A percentile compares a stretch with the other conserved stretches of the same genome.
These are phyloP conservation scores for Bovichtus diacanthus DNA, from an alignment of 2,797 vertebrate species.

Conservation along the genomic window DNA sequence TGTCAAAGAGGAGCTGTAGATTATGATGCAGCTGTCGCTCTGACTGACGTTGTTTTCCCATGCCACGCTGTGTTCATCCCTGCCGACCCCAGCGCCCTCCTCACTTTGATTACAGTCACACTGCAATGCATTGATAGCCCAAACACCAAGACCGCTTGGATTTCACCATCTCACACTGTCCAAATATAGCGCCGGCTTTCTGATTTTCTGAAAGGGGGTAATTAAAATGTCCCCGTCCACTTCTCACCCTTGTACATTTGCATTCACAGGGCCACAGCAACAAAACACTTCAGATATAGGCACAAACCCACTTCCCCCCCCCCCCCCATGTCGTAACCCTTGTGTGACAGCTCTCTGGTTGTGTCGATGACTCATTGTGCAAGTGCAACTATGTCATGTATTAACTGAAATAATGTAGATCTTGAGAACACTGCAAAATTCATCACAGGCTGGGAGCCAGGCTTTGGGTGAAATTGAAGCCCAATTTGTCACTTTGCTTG, in stretches of 20 bases:
- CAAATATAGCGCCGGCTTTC: constrained; percentile 37
- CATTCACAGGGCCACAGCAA: constrained; percentile 17
- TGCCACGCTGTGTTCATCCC: constrained; percentile 31
- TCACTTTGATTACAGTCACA: constrained; percentile 72
- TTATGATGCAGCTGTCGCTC: constrained; percentile 44
- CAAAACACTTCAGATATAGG: constrained; percentile 10
- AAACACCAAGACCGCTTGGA: constrained; percentile 36
- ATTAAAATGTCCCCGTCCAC: constrained; percentile 24
- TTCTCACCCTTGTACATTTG: constrained; percentile 26
- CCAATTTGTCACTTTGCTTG: constrained; percentile 28
- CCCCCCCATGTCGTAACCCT: constrained; percentile 6
- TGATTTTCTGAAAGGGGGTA: constrained; percentile 35
- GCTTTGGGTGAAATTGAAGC: constrained; percentile 18
- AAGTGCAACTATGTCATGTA: constrained; percentile 22
- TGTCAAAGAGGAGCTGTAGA: constrained; percentile 59
- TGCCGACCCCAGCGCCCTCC: constrained; percentile 39
- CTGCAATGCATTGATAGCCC: constrained; percentile 30
- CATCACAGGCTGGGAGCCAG: constrained; percentile 9
- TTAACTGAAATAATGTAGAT: constrained; percentile 28
- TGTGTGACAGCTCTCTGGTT: constrained; percentile 14
- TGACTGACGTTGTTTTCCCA: constrained; percentile 45
- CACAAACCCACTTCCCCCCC: not conserved
- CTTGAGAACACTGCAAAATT: constrained; percentile 27
- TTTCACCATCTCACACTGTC: constrained; percentile 19
- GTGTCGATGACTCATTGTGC: constrained; percentile 31